Evolutionary conservation across 92 coral and sea anemone genomes (phyloP).

Genomic region (Paragorgia papillata): DNA sequence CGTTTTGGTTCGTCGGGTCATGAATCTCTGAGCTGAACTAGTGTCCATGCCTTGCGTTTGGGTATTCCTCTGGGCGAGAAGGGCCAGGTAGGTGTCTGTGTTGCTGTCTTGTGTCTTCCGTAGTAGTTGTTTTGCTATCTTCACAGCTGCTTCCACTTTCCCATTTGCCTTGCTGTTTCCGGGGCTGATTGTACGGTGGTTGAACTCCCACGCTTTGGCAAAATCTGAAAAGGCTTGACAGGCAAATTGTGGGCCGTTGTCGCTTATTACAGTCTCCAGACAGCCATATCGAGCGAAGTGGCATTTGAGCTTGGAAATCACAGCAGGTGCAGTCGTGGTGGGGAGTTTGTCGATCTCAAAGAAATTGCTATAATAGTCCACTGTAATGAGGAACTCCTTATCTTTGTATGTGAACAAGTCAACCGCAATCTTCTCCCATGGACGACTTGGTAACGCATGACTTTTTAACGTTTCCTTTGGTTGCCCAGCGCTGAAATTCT

Average conservation of each 20-base stretch:
- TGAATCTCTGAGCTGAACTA: too few species aligned
- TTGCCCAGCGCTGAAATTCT: constrained; percentile 33
- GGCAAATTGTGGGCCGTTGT: constrained; percentile 24
- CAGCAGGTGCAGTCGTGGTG: too few species aligned
- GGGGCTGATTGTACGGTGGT: constrained; percentile 25
- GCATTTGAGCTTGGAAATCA: constrained; percentile 29
- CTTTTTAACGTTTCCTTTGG: constrained; percentile 46
- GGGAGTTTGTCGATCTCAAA: too few species aligned
- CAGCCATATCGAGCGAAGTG: constrained; percentile 39
- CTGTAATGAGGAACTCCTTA: too few species aligned
- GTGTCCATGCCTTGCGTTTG: too few species aligned
- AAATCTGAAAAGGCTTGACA: too few species aligned
- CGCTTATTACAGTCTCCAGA: constrained; percentile 20
- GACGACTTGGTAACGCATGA: constrained; percentile 31
- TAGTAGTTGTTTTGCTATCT: background rate
- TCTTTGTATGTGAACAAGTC: constrained; percentile 12
- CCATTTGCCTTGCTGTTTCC: constrained; percentile 33
- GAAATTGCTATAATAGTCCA: too few species aligned
- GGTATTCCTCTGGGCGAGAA: background rate
- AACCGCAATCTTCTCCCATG: constrained; percentile 38
- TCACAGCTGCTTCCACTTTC: constrained; percentile 33
- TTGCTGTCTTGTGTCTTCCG: background rate
- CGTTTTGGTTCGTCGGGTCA: too few species aligned
- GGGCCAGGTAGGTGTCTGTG: too few species aligned
- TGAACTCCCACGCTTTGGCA: background rate